Evolutionary conservation across 2,797 vertebrate species (phyloP), one percentile per base, ranked within the genome.

Genomic region (Ispidina picta): DNA sequence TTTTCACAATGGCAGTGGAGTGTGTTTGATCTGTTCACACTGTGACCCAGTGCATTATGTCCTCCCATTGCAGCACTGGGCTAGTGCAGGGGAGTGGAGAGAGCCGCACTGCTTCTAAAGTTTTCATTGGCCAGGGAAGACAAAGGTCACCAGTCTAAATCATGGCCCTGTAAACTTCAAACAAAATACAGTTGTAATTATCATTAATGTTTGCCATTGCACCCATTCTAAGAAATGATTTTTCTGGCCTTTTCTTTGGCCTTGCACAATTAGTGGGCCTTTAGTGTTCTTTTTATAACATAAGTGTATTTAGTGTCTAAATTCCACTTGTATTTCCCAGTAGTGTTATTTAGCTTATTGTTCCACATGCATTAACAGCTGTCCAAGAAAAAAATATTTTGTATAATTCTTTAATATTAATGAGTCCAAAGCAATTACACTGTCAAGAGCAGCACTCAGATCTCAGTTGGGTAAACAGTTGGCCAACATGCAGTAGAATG

Each of bases 381-480:
- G 88, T 64, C 88, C 55, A 83, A 89, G 89, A 95, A 83, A 92
- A 83, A 96, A 95, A 92, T 90, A 80, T 93, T 92, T 91, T 86
- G 74, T 93, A 2, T 85, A 87, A 90, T 89, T 94, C 75, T 96
- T 96, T 87, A 88, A 93, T 93, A 91, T 92, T 95, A 92, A 93
- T 88, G 92, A 90, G 62, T 63, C 89, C 86, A 83, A 88, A 92
- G 81, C 81, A 96, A 93, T 95, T 95, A 86, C 35, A 22, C 86
- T 92, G 78, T 94, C 75, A 84, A 78, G 90, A 95, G 94, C 88
- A 91, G 88, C 88, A 71, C 86, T 89, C 13, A 0, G 33, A 90
- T 90, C 88, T 95, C 91, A 92, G 93, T 96, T 96, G 94, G 89
- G 79, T 94, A 95, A 96, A 94, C 91, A 96, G 88, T 89, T 91